Evolutionary conservation across 2,888 invertebrate genomes (phyloP), one percentile per base, ranked within the genome.

Genomic region (Griposia aprilina): DNA sequence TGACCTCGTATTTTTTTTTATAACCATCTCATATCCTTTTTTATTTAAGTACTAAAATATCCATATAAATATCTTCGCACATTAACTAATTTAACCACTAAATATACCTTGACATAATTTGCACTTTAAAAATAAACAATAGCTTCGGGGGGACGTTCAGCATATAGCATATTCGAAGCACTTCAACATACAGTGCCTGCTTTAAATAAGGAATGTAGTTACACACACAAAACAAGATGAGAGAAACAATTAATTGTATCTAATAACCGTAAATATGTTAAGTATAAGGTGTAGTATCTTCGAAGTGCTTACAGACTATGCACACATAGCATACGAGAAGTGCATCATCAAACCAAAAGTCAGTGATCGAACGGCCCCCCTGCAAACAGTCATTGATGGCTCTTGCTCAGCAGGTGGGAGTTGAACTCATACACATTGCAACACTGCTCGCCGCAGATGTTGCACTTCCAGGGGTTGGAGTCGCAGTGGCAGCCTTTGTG

Each of bases 401-500:
- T 99, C 96, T 99, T 99, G 96, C 99, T 99, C 89, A 99, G 97
- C 94, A 99, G 97, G 97, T 99, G 99, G 90, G 99, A 99, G 97
- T 99, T 99, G 97, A 99, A 99, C 95, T 99, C 99, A 96, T 99
- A 99, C 76, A 99, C 98, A 93, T 99, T 99, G 95, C 98, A 98
- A 95, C 99, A 99, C 93, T 98, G 98, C 94, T 99, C 99, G 70
- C 99, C 99, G 95, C 99, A 99, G 90, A 99, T 99, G 97, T 99
- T 99, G 96, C 99, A 99, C 96, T 99, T 99, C 97, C 97, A 99
- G 0, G 99, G 99, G 96, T 99, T 99, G 88, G 99, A 98, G 93
- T 99, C 99, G 89, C 99, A 99, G 97, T 99, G 99, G 94, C 99
- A 99, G 88, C 99, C 99, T 97, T 99, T 99, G 97, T 99, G 99